These are phyloP conservation scores for Bos indicus DNA, from an alignment of 2,113 vertebrate species.

Conservation along the genomic window DNA sequence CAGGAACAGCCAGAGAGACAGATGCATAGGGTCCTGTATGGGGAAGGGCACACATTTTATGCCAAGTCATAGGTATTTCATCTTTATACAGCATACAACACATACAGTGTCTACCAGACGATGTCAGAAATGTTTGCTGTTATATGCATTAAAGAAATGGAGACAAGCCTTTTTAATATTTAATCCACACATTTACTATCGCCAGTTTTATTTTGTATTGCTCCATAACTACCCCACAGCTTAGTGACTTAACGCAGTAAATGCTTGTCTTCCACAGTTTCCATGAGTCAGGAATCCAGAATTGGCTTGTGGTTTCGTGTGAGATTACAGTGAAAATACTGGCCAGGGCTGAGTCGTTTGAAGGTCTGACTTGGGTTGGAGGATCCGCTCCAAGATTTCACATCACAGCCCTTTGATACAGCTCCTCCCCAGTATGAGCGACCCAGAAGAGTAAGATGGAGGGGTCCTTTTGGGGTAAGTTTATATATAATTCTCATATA, in stretches of 20 bases:
- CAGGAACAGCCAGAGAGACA: background rate
- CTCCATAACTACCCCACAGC: background rate
- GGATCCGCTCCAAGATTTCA: background rate
- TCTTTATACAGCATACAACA: background rate
- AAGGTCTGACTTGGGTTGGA: background rate
- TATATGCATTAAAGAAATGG: background rate
- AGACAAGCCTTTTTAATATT: background rate
- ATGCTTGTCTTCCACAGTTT: background rate
- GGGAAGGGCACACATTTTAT: background rate
- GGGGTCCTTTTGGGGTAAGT: too few relatives aligned
- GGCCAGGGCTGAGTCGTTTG: background rate
- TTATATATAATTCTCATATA: background rate
- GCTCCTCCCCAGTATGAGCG: background rate
- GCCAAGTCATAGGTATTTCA: background rate
- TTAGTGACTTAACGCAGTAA: background rate
- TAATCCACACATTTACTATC: background rate
- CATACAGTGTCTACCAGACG: background rate
- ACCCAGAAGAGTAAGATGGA: background rate
- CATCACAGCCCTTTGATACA: background rate
- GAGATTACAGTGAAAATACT: background rate
- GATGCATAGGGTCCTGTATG: background rate
- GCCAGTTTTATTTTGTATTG: background rate
- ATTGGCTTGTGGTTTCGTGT: background rate
- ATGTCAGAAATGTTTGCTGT: background rate
- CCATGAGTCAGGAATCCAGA: background rate